Base-by-base conservation (phyloP, 2,797 vertebrate genomes). In the Triplophysa yarkandensis region DNA sequence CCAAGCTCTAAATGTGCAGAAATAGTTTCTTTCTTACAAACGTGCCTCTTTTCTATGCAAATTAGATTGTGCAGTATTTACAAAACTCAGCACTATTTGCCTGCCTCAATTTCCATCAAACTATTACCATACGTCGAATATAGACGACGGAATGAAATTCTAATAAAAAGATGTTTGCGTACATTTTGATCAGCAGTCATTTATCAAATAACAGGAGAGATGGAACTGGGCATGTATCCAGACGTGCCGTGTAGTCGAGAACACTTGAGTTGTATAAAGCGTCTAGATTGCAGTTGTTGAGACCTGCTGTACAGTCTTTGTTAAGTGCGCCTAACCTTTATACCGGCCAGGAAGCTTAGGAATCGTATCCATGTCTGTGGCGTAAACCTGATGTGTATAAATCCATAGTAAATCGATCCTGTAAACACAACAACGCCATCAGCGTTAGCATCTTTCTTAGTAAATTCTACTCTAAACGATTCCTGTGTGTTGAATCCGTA, bases 401-500 rank as follows among this genome's bases (percentile, higher is more conserved):
- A 27, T 28, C 52, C 25, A 27, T 16, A 5, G 2, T 55, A 14
- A 28, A 55, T 28, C 25, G 14, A 28, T 17, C 52, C 2, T 4
- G 23, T 11, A 23, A 28, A 17, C 23, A 16, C 14, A 14, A 55
- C 25, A 55, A 25, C 21, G 4, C 21, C 25, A 52, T 27, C 52
- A 55, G 25, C 21, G 4, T 1, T 11, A 6, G 14, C 6, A 55
- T 27, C 52, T 7, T 25, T 52, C 21, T 2, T 17, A 28, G 25
- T 28, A 2, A 28, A 55, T 55, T 27, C 14, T 2, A 6, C 5
- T 11, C 52, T 34, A 41, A 62, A 73, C 73, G 72, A 32, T 23
- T 52, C 39, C 67, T 76, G 71, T 73, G 41, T 34, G 60, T 54
- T 69, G 27, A 34, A 65, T 76, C 65, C 48, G 78, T 73, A 62